phyloP scores from a whole-genome alignment of 2,797 vertebrate genomes.

The Pseudopleuronectes americanus region DNA sequence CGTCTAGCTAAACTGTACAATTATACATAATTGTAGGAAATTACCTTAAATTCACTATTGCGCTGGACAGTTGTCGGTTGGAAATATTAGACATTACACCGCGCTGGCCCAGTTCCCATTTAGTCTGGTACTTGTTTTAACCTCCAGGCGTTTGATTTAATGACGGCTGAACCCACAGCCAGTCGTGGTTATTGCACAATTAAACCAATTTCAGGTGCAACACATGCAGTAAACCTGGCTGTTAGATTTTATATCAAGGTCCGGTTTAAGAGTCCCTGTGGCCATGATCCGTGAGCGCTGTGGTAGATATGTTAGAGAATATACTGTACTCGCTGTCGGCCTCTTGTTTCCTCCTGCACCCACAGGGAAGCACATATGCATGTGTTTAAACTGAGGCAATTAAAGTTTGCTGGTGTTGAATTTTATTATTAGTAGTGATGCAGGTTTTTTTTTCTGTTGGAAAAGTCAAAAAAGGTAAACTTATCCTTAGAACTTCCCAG shows the following conservation, averaged over 20 bases:
- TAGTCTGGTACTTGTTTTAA: constrained; percentile 44
- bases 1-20: constrained; percentile 32
- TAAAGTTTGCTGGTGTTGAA: constrained; percentile 11
- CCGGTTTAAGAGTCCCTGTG: constrained; percentile 15
- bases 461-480: neutral
- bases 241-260: constrained; percentile 38
- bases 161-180: constrained; percentile 29
- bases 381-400: neutral
- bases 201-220: constrained; percentile 63
- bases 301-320: constrained; percentile 29
- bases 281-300: neutral
- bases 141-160: constrained; percentile 55
- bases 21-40: constrained; percentile 62
- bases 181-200: constrained; percentile 42
- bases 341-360: neutral
- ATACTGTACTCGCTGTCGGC: neutral
- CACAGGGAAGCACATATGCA: neutral
- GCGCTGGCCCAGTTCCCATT: constrained; percentile 20
- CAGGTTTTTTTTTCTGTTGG: neutral
- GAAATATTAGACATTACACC: constrained; percentile 13
- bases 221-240: constrained; percentile 41
- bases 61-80: constrained; percentile 34
- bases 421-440: neutral
- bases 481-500: constrained; percentile 7
- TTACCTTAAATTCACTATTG: constrained; percentile 51